Conservation (phyloP, 1,140 invertebrate genomes). For the Periplaneta americana region DNA sequence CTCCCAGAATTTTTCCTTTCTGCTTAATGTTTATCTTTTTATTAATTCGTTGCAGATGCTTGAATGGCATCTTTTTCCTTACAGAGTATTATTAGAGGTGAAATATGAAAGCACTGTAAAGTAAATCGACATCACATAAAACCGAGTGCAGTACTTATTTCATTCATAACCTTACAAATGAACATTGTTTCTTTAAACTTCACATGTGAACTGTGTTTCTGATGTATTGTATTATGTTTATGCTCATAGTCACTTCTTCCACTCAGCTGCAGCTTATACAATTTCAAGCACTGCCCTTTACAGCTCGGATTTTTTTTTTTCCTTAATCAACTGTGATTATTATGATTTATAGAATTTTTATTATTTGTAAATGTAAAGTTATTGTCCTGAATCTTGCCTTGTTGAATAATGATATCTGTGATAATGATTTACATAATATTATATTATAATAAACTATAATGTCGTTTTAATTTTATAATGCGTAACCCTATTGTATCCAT, state of each 20-base stretch:
- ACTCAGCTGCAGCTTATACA: background rate
- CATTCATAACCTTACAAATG: background rate
- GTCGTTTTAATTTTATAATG: too few relatives aligned
- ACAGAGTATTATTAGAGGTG: too few relatives aligned
- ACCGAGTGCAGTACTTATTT: background rate
- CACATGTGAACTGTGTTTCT: background rate
- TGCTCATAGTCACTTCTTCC: background rate
- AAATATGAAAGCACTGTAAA: too few relatives aligned
- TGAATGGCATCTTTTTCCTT: too few relatives aligned
- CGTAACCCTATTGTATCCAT: too few relatives aligned
- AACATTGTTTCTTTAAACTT: background rate
- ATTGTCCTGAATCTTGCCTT: background rate
- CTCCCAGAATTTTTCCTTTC: too few relatives aligned
- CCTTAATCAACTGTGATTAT: background rate
- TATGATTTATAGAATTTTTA: background rate
- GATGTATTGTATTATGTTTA: background rate
- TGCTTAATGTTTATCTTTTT: too few relatives aligned
- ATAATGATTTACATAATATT: background rate
- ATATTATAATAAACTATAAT: too few relatives aligned
- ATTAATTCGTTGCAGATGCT: too few relatives aligned
- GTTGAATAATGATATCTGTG: background rate
- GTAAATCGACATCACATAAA: background rate
- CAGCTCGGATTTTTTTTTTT: background rate
- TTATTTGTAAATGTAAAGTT: background rate
- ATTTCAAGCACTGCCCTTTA: background rate